These are phyloP conservation scores for Homarus americanus DNA, from an alignment of 1,140 invertebrate species.

Conservation along the genomic window DNA sequence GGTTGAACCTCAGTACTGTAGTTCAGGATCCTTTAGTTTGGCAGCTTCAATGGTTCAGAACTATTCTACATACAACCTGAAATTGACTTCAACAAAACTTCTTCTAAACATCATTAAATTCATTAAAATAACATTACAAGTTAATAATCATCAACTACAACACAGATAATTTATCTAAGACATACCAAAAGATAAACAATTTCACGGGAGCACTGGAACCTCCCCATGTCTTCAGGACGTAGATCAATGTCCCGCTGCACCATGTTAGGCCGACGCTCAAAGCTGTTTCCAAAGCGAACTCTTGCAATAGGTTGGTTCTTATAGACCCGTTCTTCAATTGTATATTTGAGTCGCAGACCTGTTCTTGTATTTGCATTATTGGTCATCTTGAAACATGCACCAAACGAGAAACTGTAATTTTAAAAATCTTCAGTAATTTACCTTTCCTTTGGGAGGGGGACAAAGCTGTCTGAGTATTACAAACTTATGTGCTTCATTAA, in stretches of 20 bases:
- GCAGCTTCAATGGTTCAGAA: too few relatives aligned
- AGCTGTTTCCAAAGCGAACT: constrained; percentile 83
- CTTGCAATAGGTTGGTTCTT: constrained; percentile 89
- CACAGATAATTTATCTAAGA: too few relatives aligned
- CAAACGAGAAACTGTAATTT: constrained; percentile 89
- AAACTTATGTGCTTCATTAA: too few relatives aligned
- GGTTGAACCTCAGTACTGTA: too few relatives aligned
- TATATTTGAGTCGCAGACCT: constrained; percentile 83
- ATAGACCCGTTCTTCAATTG: constrained; percentile 89
- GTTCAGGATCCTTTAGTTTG: too few relatives aligned
- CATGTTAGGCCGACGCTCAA: constrained; percentile 78
- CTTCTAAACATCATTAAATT: too few relatives aligned
- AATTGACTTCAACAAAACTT: too few relatives aligned
- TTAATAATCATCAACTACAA: too few relatives aligned
- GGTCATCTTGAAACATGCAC: constrained; percentile 90
- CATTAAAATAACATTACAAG: neutral
- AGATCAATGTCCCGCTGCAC: constrained; percentile 77
- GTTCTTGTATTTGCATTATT: constrained; percentile 81
- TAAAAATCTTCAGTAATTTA: too few relatives aligned
- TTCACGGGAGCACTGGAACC: constrained; percentile 90
- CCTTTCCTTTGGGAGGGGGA: too few relatives aligned
- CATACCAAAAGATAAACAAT: constrained; percentile 76
- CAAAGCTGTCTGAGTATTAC: too few relatives aligned
- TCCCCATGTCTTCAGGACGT: constrained; percentile 85
- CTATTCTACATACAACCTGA: too few relatives aligned